phyloP scores from a whole-genome alignment of 2,113 vertebrate genomes.

The Caloenas nicobarica region DNA sequence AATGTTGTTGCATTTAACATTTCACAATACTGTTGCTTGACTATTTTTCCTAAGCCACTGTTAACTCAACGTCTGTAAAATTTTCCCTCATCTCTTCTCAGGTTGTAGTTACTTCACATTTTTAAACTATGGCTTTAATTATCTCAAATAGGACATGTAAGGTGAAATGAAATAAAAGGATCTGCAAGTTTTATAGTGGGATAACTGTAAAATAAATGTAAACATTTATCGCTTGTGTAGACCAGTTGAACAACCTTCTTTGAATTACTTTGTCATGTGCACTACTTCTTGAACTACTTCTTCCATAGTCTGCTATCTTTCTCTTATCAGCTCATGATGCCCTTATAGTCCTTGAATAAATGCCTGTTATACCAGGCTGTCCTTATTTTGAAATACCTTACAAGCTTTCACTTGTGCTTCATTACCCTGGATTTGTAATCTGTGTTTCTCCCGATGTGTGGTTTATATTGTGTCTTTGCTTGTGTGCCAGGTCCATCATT shows the following conservation, averaged over 20 bases:
- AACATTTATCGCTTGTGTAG: neutral
- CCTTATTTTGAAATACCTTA: conserved; percentile 56
- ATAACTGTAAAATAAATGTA: conserved; percentile 16
- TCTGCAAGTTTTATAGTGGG: neutral
- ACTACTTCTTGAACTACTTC: neutral
- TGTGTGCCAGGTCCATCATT: conserved; percentile 5
- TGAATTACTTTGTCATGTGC: neutral
- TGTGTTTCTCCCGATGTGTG: neutral
- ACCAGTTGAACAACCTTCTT: neutral
- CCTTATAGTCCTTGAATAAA: conserved; percentile 26
- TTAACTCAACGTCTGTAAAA: neutral
- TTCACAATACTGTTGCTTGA: conserved; percentile 6
- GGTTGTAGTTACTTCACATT: neutral
- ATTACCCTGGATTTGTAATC: conserved; percentile 46
- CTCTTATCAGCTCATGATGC: neutral
- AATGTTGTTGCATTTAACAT: conserved; percentile 6
- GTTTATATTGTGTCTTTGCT: conserved; percentile 17
- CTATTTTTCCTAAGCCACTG: conserved; percentile 18
- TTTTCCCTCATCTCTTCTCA: conserved; percentile 9
- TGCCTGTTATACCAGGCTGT: conserved; percentile 1
- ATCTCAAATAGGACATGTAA: neutral
- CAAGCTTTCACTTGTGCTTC: conserved; percentile 58
- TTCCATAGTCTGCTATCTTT: neutral
- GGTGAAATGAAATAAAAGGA: neutral
- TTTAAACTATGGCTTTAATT: conserved; percentile 1